These are phyloP conservation scores for Parnassius apollo DNA, from an alignment of 2,888 invertebrate species.

Conservation along the genomic window DNA sequence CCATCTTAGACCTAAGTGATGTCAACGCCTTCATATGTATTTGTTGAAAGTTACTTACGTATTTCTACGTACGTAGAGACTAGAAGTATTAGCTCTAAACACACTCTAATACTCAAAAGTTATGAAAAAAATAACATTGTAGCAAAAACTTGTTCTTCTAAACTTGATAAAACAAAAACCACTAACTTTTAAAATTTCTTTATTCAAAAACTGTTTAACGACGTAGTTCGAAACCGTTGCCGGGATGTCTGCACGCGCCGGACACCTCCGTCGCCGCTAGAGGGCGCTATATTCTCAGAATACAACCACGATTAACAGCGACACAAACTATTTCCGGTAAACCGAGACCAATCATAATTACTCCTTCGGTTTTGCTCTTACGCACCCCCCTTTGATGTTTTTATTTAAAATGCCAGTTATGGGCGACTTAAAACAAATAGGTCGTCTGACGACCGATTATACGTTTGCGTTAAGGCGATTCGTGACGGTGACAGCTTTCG, in stretches of 20 bases:
- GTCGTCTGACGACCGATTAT: constrained; percentile 73
- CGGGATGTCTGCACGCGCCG: constrained; percentile 42
- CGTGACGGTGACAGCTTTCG: constrained; percentile 74
- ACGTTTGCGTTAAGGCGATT: constrained; percentile 78
- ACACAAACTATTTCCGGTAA: constrained; percentile 78
- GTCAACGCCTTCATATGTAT: too few species aligned
- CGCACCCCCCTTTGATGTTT: constrained; percentile 79
- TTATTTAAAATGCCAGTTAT: constrained; percentile 75
- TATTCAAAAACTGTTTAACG: too few species aligned
- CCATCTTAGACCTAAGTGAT: too few species aligned
- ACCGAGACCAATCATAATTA: constrained; percentile 78
- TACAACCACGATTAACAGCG: constrained; percentile 69
- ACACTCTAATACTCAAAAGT: too few species aligned
- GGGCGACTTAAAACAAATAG: constrained; percentile 80
- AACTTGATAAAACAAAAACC: too few species aligned
- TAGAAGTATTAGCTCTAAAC: too few species aligned
- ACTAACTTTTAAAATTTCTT: too few species aligned
- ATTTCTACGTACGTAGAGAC: too few species aligned
- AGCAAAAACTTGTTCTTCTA: too few species aligned
- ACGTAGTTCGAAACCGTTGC: constrained; percentile 30
- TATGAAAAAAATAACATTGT: too few species aligned
- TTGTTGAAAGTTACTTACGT: too few species aligned
- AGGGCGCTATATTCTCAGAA: constrained; percentile 58
- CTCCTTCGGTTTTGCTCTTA: constrained; percentile 71
- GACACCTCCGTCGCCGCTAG: constrained; percentile 36